These are phyloP conservation scores for Gulo gulo DNA, from an alignment of 2,113 vertebrate genomes.

Conservation along the genomic window DNA sequence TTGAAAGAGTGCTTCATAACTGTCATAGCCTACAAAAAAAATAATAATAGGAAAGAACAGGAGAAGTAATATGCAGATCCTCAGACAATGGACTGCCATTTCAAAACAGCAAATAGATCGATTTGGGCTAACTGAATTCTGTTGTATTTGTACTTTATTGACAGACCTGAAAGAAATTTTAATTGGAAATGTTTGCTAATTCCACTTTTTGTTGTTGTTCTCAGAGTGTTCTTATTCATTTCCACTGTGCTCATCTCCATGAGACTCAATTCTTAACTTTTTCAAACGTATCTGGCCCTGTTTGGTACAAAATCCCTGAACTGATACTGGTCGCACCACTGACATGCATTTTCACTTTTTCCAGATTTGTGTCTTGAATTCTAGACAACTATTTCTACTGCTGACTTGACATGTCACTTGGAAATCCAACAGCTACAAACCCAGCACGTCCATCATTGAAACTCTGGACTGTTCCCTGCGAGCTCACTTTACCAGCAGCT, in stretches of 20 bases:
- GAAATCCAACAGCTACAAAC: neutral
- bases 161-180: neutral
- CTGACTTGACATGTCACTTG: neutral
- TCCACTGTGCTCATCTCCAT: neutral
- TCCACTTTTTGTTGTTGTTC: neutral
- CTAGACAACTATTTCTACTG: neutral
- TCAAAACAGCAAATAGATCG: neutral
- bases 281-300: neutral
- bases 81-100: neutral
- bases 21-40: neutral
- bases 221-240: neutral
- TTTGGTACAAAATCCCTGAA: neutral
- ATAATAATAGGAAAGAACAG: constrained; percentile 8
- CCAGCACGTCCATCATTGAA: neutral
- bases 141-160: neutral
- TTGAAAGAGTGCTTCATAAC: constrained; percentile 18
- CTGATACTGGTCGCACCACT: neutral
- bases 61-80: neutral
- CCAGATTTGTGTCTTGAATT: neutral
- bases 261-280: constrained; percentile 13
- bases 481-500: neutral
- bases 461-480: neutral
- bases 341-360: neutral
- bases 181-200: neutral
- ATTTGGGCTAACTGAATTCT: neutral